phyloP scores from a whole-genome alignment of 2,888 invertebrate species.

The Leptinotarsa tumamoca region DNA sequence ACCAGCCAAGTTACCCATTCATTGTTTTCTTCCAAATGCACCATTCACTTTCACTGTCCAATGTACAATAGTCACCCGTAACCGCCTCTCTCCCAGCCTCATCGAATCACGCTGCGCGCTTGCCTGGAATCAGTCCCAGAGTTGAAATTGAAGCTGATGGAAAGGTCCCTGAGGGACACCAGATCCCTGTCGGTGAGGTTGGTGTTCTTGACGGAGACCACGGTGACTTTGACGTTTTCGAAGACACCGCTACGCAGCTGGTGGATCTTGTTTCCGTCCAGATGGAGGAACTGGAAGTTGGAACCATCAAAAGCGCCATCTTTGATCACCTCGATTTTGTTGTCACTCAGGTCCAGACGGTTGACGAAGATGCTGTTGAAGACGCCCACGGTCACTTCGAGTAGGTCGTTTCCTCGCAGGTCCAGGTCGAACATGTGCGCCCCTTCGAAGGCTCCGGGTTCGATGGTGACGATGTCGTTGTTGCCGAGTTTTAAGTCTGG shows the following conservation, averaged over 20 bases:
- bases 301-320: slow-evolving; percentile 31
- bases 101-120: background rate
- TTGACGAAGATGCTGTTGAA: slow-evolving; percentile 28
- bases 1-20: no score
- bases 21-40: no score
- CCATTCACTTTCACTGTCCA: background rate
- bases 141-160: background rate
- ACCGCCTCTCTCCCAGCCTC: background rate
- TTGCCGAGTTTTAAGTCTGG: slow-evolving; percentile 33
- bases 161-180: background rate
- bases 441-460: slow-evolving; percentile 21
- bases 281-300: slow-evolving; percentile 26
- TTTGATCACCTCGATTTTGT: slow-evolving; percentile 32
- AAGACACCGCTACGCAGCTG: slow-evolving; percentile 28
- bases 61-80: no score
- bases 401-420: slow-evolving; percentile 27
- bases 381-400: slow-evolving; percentile 13
- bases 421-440: slow-evolving; percentile 25
- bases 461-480: slow-evolving; percentile 29
- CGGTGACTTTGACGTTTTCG: slow-evolving; percentile 26
- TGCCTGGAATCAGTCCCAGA: background rate
- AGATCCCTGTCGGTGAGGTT: slow-evolving; percentile 25
- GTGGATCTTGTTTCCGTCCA: slow-evolving; percentile 35
- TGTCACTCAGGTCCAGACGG: slow-evolving; percentile 29
- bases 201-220: slow-evolving; percentile 32